Conservation (phyloP, 2,888 invertebrate genomes). For the Thysanoteuthis rhombus region DNA sequence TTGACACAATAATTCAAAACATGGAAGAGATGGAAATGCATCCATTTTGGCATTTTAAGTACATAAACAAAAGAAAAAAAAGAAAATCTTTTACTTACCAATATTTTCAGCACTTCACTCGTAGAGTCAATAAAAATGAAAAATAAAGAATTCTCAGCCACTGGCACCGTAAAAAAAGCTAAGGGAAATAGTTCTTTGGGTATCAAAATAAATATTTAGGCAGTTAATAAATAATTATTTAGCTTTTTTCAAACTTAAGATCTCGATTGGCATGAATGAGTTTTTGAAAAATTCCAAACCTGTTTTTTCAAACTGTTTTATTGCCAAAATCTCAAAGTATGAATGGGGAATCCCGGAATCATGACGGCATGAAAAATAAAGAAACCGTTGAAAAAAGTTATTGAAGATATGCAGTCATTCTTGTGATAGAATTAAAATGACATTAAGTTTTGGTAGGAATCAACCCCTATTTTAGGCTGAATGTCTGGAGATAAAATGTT, state of each 20-base stretch:
- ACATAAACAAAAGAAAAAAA: not conserved
- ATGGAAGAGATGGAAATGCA: too few relatives aligned
- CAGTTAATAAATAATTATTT: too few relatives aligned
- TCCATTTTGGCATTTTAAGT: too few relatives aligned
- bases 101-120: not conserved
- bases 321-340: not conserved
- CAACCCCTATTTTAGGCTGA: not conserved
- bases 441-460: not conserved
- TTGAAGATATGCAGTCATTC: not conserved
- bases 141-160: not conserved
- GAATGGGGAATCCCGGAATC: not conserved
- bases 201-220: too few relatives aligned
- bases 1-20: too few relatives aligned
- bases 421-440: not conserved
- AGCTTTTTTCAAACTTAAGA: too few relatives aligned
- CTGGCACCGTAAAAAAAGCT: too few relatives aligned
- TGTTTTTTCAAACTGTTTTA: not conserved
- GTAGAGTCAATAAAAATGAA: not conserved
- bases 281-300: not conserved
- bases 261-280: not conserved
- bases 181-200: too few relatives aligned
- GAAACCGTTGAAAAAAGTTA: not conserved
- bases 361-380: not conserved
- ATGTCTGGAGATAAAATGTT: not conserved
- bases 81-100: not conserved